Base-by-base conservation (phyloP, 1,140 invertebrate species). In the Cepaea nemoralis region DNA sequence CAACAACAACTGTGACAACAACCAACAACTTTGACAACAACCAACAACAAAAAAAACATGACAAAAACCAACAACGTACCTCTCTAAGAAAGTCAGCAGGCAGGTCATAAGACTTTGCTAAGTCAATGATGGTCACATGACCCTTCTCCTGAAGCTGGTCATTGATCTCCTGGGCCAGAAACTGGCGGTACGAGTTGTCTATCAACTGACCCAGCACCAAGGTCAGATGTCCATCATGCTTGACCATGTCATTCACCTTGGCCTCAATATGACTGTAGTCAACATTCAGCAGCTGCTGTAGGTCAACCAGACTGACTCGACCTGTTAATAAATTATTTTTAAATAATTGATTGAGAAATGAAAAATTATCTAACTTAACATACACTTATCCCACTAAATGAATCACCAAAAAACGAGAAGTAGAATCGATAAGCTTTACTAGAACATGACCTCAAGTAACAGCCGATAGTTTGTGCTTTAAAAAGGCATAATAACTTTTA, bases 121-220 rank as follows among this genome's bases (percentile, higher is more conserved):
- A 92, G 87, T 98, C 96, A 27, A 94, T 93, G 35, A 99, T 94
- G 86, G 94, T 95, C 33, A 99, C 94, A 90, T 95, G 94, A 27
- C 98, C 98, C 87, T 95, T 94, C 87, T 96, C 94, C 83, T 94
- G 93, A 6, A 99, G 91, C 88, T 95, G 95, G 87, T 99, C 96
- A 93, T 98, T 98, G 27, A 99, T 86, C 92, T 99, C 97, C 84
- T 95, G 94, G n/a, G 95, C 95, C 85, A 99, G 94, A 87, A 94
- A 94, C 78, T 94, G 94, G 74, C 96, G 93, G 90, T 99, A 99
- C 81, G 92, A 93, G 92, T 94, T 94, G 88, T 96, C 94, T 82
- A 99, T 95, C 14, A 98, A 92, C 90, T 99, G 97, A 0, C 97
- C 97, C 27, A 98, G 93, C 70, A 99, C 94, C 24, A 97, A 91